phyloP scores from a whole-genome alignment of 2,113 vertebrate genomes.

The Hoplias malabaricus region DNA sequence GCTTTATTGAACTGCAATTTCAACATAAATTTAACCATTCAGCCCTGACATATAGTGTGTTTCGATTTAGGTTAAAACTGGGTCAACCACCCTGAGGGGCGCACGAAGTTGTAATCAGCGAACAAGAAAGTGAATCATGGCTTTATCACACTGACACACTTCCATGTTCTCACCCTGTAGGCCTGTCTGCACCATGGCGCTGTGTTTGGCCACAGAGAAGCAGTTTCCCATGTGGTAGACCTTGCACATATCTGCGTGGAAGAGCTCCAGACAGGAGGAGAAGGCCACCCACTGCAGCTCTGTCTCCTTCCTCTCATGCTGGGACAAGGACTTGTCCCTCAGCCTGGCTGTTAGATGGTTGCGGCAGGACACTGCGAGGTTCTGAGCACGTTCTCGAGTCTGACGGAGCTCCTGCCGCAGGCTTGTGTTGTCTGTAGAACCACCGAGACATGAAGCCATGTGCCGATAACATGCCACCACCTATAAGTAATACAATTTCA shows the following conservation, averaged over 20 bases:
- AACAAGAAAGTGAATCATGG: background rate
- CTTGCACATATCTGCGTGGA: slow-evolving; percentile 80
- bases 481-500: no score
- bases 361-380: slow-evolving; percentile 60
- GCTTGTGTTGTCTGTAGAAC: slow-evolving; percentile 70
- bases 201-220: slow-evolving; percentile 63
- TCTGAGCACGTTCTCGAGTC: slow-evolving; percentile 72
- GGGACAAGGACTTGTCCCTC: slow-evolving; percentile 69
- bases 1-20: no score
- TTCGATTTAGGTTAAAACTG: background rate
- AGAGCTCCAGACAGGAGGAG: slow-evolving; percentile 76
- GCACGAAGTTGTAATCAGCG: background rate
- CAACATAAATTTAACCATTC: no score
- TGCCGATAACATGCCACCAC: slow-evolving; percentile 79
- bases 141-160: background rate
- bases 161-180: slow-evolving; percentile 67
- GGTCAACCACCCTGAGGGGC: background rate
- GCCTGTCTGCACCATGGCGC: slow-evolving; percentile 72
- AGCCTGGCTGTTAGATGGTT: slow-evolving; percentile 70
- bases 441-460: slow-evolving; percentile 74
- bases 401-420: slow-evolving; percentile 72
- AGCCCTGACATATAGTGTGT: background rate
- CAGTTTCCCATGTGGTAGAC: slow-evolving; percentile 69
- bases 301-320: slow-evolving; percentile 68
- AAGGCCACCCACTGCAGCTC: slow-evolving; percentile 82